Base-by-base conservation (phyloP, 2,797 vertebrate genomes). In the Rachycentron canadum region DNA sequence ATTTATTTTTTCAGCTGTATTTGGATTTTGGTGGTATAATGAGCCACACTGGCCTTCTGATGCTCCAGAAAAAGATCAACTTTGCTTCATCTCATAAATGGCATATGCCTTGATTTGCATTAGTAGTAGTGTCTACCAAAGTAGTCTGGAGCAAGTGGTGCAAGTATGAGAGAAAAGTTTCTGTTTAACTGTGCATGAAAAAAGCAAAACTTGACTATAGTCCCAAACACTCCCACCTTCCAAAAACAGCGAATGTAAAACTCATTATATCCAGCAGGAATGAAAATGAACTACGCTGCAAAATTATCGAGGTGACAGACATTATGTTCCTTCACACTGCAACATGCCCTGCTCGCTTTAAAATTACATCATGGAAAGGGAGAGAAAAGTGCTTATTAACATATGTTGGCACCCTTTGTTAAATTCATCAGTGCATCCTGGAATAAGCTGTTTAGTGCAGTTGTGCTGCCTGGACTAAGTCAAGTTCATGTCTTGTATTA, bases 181-280 rank as follows among this genome's bases (percentile, higher is more conserved):
- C 89, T 89, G 83, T 82, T 91, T 85, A 87, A 85, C 86, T 79
- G 84, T 43, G 83, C 59, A 79, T 74, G 70, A 86, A 89, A 85
- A 88, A 85, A 83, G 26, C 11, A 4, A 73, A 88, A 86, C 78
- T 86, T 88, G 87, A 91, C 80, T 65, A 52, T 47, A 67, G 78
- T 89, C 88, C 88, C 86, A 89, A 87, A 91, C 73, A 84, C 82
- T 89, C 74, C 85, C 86, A 83, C 86, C 86, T 81, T 93, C 91
- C 90, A 91, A 91, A 91, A 90, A 64, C 50, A 36, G 69, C 64
- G 87, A 79, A 92, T 94, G 93, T 86, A 91, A 93, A 95, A 95
- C 43, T 89, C 94, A 94, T 93, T 93, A 91, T 91, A 87, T 92
- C 82, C 73, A 86, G 86, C 69, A 86, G 88, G 89, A 93, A 90